Percentiles rank a stretch among this genome's conserved stretches.
Evolutionary conservation across 2,113 vertebrate species (phyloP).

Genomic region (Synchiropus splendidus): DNA sequence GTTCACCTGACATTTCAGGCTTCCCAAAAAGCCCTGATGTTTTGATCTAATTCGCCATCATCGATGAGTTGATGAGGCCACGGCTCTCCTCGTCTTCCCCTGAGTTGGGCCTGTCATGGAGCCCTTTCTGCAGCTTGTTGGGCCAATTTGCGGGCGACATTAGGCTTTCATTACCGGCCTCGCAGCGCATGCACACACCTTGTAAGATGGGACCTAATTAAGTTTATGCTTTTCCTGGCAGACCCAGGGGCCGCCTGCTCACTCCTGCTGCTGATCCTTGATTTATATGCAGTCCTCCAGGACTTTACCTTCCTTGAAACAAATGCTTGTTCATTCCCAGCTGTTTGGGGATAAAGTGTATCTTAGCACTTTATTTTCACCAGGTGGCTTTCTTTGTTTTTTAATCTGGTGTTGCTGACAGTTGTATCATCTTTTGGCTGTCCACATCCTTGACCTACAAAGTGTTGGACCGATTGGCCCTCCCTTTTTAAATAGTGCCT

Average conservation of each 20-base stretch:
- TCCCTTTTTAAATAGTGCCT: too few relatives aligned
- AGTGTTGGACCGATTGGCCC: too few relatives aligned
- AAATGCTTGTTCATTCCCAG: constrained; percentile 23
- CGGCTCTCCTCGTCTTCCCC: too few relatives aligned
- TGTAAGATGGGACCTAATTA: constrained; percentile 57
- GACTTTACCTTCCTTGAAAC: constrained; percentile 42
- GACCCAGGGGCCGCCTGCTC: constrained; percentile 32
- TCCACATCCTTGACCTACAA: too few relatives aligned
- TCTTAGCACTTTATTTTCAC: constrained; percentile 16
- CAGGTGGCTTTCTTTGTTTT: constrained; percentile 4
- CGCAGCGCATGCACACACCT: constrained; percentile 45
- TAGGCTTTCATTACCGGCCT: constrained; percentile 54
- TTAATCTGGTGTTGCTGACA: constrained; percentile 3
- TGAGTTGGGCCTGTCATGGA: not conserved
- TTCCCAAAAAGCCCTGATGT: too few relatives aligned
- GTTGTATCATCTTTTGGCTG: not conserved
- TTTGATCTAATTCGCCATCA: too few relatives aligned
- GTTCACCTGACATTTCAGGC: too few relatives aligned
- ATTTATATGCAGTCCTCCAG: constrained; percentile 54
- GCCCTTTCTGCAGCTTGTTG: constrained; percentile 19
- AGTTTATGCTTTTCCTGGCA: constrained; percentile 57
- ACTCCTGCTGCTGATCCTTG: constrained; percentile 47
- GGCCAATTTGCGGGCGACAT: constrained; percentile 44
- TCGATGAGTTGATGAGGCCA: too few relatives aligned
- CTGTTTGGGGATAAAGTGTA: constrained; percentile 27